A percentile compares a stretch with the other conserved stretches of the same genome.
These are phyloP conservation scores for Ptyas mucosa DNA, from an alignment of 2,113 vertebrate genomes.

Conservation along the genomic window DNA sequence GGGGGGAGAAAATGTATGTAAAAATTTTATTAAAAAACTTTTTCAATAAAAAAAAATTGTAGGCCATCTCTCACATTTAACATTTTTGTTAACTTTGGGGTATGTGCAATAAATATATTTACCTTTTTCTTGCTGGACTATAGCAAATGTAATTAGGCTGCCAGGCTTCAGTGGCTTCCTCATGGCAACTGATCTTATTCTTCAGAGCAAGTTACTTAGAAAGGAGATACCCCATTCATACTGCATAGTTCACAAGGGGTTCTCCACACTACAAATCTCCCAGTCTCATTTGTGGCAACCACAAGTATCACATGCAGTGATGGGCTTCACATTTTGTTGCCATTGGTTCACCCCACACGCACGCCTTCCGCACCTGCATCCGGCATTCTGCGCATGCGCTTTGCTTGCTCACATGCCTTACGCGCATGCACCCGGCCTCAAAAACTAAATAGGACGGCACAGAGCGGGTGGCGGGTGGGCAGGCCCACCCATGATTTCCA, in stretches of 20 bases:
- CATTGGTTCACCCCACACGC: too few species aligned
- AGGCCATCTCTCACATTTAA: neutral
- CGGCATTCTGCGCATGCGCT: too few species aligned
- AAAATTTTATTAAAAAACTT: too few species aligned
- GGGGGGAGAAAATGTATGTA: too few species aligned
- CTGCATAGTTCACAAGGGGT: neutral
- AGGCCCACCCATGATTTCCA: too few species aligned
- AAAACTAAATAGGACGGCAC: too few species aligned
- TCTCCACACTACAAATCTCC: neutral
- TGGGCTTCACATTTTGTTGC: too few species aligned
- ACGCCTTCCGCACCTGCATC: too few species aligned
- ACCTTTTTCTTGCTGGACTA: neutral
- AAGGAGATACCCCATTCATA: neutral
- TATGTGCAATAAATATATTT: neutral
- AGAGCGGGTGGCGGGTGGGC: too few species aligned
- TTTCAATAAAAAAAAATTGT: too few species aligned
- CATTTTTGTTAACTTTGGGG: neutral
- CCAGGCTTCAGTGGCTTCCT: neutral
- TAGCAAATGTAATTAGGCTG: neutral
- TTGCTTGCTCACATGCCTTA: too few species aligned
- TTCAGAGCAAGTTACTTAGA: neutral
- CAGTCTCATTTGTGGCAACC: neutral
- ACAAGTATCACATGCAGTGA: neutral
- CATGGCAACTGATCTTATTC: neutral
- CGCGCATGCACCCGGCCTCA: too few species aligned